A percentile compares a stretch with the other conserved stretches of the same genome.
Evolutionary conservation across 2,113 vertebrate species (phyloP).

Genomic region (Nanorana parkeri): DNA sequence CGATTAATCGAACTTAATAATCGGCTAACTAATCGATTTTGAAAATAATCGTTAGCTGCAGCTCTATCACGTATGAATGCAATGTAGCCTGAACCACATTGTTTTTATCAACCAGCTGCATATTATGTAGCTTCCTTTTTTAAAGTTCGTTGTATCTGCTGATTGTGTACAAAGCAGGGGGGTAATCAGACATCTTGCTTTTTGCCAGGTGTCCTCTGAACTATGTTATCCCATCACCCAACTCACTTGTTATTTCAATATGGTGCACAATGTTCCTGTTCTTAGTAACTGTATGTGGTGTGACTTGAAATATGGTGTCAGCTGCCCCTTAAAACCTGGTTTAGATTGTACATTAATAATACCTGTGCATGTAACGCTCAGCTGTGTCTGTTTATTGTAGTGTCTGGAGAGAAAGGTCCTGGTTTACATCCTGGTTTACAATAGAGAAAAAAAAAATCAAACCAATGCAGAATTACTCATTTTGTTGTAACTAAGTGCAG

Average conservation of each 20-base stretch:
- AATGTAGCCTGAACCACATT: not conserved
- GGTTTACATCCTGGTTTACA: conserved; percentile 46
- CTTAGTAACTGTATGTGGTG: conserved; percentile 18
- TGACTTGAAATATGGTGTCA: conserved; percentile 39
- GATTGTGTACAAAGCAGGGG: not conserved
- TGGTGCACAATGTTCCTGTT: not conserved
- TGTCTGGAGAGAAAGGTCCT: conserved; percentile 15
- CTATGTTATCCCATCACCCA: conserved; percentile 14
- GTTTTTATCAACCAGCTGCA: not conserved
- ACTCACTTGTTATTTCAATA: conserved; percentile 6
- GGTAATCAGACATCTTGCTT: not conserved
- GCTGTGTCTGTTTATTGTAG: conserved; percentile 34
- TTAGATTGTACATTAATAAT: conserved; percentile 37
- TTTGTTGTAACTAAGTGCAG: conserved; percentile 28
- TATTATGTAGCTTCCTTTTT: not conserved
- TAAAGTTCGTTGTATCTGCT: not conserved
- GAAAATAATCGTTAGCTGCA: too few species aligned
- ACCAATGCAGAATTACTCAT: conserved; percentile 6
- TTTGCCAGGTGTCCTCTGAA: not conserved
- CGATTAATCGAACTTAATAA: too few species aligned
- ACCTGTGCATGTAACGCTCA: conserved; percentile 46
- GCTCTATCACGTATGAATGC: not conserved
- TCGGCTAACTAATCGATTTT: too few species aligned
- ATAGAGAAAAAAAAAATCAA: not conserved
- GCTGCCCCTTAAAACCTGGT: conserved; percentile 28